Percentiles rank a stretch among this genome's conserved stretches.
Evolutionary conservation across 2,113 vertebrate species (phyloP).

Genomic region (Carassius auratus): DNA sequence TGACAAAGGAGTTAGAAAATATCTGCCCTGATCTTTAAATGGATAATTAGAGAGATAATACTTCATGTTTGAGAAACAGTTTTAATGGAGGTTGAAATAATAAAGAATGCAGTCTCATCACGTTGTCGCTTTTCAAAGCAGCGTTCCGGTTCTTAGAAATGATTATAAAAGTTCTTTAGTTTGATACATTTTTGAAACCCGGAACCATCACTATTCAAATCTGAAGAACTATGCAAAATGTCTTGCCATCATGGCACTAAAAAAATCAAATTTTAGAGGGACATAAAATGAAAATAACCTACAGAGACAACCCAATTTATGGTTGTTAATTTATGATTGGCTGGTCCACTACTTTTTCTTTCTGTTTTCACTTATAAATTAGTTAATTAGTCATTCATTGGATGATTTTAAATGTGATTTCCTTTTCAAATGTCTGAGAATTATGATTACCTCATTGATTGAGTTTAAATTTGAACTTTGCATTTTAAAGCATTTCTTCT

Average conservation of each 20-base stretch:
- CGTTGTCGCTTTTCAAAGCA: background rate
- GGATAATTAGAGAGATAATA: constrained; percentile 33
- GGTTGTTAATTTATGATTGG: background rate
- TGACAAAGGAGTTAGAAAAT: constrained; percentile 42
- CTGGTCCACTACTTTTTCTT: no score
- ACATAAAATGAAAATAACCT: background rate
- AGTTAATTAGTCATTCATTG: no score
- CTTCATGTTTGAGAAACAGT: constrained; percentile 19
- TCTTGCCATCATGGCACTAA: background rate
- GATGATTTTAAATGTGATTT: no score
- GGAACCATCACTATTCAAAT: background rate
- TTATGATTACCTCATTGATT: background rate
- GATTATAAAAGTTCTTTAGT: background rate
- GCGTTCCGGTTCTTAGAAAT: background rate
- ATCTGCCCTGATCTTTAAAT: constrained; percentile 37
- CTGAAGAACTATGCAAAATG: background rate
- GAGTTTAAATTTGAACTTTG: background rate
- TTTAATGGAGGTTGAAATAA: constrained; percentile 14
- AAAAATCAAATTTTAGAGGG: background rate
- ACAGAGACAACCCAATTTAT: background rate
- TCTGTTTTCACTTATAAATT: background rate
- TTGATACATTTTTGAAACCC: background rate
- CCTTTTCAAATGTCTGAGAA: rapidly evolving
- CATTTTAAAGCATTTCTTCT: background rate
- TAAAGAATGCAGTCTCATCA: constrained; percentile 6